Base-by-base conservation (phyloP, 2,113 vertebrate species). In the Hippopotamus amphibius region DNA sequence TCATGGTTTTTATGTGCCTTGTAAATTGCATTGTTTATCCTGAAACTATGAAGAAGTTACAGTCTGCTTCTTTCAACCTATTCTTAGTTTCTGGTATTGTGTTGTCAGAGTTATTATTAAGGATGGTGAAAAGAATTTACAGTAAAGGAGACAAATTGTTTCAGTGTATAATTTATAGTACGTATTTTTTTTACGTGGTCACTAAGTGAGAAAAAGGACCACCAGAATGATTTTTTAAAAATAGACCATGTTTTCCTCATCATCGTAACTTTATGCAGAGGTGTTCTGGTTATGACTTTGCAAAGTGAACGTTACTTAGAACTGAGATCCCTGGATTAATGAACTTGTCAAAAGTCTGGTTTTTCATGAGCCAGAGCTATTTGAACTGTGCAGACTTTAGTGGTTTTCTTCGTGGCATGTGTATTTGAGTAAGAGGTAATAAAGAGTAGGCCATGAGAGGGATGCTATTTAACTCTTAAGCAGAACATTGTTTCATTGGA, bases 311-410 rank as follows among this genome's bases (percentile, higher is more conserved):
- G 26, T 55, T 50, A 84, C 24, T 97, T 82, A 61, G 33, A 21
- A 30, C 33, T 77, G 66, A 65, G 30, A 28, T 91, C 19, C 19
- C 82, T 33, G 37, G n/a, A 82, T 48, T 82, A 59, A 95, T 61
- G 33, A 11, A 69, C 59, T 92, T 88, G 57, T 59, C 15, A 92
- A 37, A 85, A 90, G 59, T 77, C 59, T 94, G 76, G 46, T 77
- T 88, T 97, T 96, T 89, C 90, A 72, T 55, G n/a, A 90, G 65
- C 41, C 92, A 85, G 61, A 68, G 59, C 84, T 59, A n/a, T 93
- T 84, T 94, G 59, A 85, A 86, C 22, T 85, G 37, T 68, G 68
- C 65, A 59, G 30, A 48, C 82, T 26, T 53, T 48, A 33, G 43
- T 19, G 5, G 3, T 85, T 89, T 95, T 90, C 90, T 87, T 69